A percentile compares a stretch with the other conserved stretches of the same genome.
Conservation (phyloP, 2,888 invertebrate genomes). For the Lasius platythorax region DNA sequence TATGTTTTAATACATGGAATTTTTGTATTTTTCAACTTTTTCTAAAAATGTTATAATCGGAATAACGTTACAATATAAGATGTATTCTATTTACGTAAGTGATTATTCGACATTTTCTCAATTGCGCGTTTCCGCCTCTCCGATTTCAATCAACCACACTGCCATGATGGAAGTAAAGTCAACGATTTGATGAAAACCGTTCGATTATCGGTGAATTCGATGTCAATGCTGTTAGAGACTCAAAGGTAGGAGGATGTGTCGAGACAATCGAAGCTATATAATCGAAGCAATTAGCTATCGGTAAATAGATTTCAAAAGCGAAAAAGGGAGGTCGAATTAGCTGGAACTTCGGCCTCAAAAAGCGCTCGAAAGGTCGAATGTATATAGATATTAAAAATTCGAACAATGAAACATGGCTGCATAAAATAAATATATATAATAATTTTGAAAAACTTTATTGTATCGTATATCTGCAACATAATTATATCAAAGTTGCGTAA, state of each 20-base stretch:
- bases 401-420: background rate
- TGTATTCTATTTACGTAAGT: background rate
- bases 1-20: background rate
- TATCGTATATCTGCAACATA: background rate
- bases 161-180: conserved; percentile 28
- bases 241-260: conserved; percentile 51
- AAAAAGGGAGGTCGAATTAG: conserved; percentile 57
- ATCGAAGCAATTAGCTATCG: conserved; percentile 75
- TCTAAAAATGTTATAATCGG: background rate
- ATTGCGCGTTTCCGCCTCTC: background rate
- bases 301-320: conserved; percentile 67
- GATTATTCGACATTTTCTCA: conserved; percentile 15
- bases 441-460: conserved; percentile 14
- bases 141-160: conserved; percentile 38
- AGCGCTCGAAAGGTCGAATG: conserved; percentile 24
- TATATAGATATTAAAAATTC: conserved; percentile 19
- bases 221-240: conserved; percentile 47
- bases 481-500: conserved; percentile 29
- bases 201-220: conserved; percentile 62
- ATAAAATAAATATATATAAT: too few relatives aligned
- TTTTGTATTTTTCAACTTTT: too few relatives aligned
- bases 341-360: conserved; percentile 37
- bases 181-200: conserved; percentile 52
- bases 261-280: conserved; percentile 71
- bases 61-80: background rate